Percentiles rank a stretch among this genome's conserved stretches.
Evolutionary conservation across 1,140 invertebrate species (phyloP).

Genomic region (Potamilus streckersoni): DNA sequence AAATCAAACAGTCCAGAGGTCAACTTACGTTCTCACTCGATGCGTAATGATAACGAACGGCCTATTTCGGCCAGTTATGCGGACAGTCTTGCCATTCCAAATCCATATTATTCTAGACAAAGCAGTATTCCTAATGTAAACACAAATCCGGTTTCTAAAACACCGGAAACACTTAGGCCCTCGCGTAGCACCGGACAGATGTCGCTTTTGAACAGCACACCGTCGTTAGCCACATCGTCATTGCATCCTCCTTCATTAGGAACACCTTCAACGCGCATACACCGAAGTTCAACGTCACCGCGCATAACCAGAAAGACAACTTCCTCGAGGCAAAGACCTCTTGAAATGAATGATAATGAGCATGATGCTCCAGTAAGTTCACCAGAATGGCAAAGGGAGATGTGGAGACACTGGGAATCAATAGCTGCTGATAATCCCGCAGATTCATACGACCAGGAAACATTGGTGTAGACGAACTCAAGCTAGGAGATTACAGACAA

Average conservation of each 20-base stretch:
- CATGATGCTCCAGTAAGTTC: conserved; percentile 23
- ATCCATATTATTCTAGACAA: conserved; percentile 17
- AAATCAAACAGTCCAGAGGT: conserved; percentile 17
- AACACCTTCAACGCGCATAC: neutral
- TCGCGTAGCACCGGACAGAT: neutral
- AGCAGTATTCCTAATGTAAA: neutral
- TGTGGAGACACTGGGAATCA: conserved; percentile 30
- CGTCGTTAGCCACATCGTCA: conserved; percentile 10
- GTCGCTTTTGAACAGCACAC: neutral
- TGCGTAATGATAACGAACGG: conserved; percentile 21
- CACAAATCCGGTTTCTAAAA: no score
- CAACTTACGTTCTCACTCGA: conserved; percentile 22
- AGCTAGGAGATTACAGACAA: no score
- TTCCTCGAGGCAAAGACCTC: conserved; percentile 29
- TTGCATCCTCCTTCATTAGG: neutral
- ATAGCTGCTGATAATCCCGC: conserved; percentile 22
- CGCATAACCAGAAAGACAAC: conserved; percentile 7
- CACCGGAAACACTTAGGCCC: no score
- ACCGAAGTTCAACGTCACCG: conserved; percentile 14
- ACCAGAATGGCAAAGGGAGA: conserved; percentile 29
- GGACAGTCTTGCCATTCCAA: conserved; percentile 29
- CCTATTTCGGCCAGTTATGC: conserved; percentile 21
- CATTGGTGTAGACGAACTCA: conserved; percentile 12
- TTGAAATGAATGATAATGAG: conserved; percentile 13
- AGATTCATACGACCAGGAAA: conserved; percentile 27